These are phyloP conservation scores for Dendrophyllia cribrosa DNA, from an alignment of 64 coral and sea anemone genomes.

Conservation along the genomic window DNA sequence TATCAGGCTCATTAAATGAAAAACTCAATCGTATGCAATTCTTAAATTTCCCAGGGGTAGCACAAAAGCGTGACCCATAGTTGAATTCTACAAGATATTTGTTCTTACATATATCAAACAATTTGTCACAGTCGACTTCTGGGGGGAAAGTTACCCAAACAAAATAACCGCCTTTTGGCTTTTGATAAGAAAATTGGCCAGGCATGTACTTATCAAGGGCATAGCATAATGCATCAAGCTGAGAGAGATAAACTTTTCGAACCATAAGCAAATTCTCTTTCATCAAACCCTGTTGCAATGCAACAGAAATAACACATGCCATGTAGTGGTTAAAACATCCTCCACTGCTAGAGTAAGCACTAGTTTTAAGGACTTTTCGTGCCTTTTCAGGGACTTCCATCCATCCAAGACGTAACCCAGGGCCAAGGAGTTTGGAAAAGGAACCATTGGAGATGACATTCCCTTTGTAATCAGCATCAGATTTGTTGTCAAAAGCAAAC, in stretches of 20 bases:
- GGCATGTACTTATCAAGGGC: slow-evolving; percentile 81
- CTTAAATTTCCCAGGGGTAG: slow-evolving; percentile 79
- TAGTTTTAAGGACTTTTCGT: slow-evolving; percentile 37
- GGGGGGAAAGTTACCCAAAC: slow-evolving; percentile 80
- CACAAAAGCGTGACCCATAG: slow-evolving; percentile 41
- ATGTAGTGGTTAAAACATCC: slow-evolving; percentile 91
- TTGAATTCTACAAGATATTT: slow-evolving; percentile 65
- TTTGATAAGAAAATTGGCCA: slow-evolving; percentile 46
- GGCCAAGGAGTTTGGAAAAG: slow-evolving; percentile 90
- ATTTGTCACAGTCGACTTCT: slow-evolving; percentile 59
- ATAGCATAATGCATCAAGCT: slow-evolving; percentile 78
- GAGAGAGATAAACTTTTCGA: slow-evolving; percentile 38
- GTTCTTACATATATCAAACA: slow-evolving; percentile 55
- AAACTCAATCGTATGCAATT: slow-evolving; percentile 78
- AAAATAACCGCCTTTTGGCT: slow-evolving; percentile 89
- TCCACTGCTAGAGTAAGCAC: slow-evolving; percentile 60
- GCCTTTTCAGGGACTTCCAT: slow-evolving; percentile 73
- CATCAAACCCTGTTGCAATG: slow-evolving; percentile 73
- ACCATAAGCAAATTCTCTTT: slow-evolving; percentile 57
- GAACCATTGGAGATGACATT: slow-evolving; percentile 91
- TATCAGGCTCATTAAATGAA: slow-evolving; percentile 66
- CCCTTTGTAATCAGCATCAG: slow-evolving; percentile 90
- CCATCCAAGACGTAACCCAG: slow-evolving; percentile 89
- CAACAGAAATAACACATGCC: slow-evolving; percentile 75
- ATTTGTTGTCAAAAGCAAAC: slow-evolving; percentile 78